phyloP scores from a whole-genome alignment of 2,113 vertebrate genomes.

The Aleadryas rufinucha region DNA sequence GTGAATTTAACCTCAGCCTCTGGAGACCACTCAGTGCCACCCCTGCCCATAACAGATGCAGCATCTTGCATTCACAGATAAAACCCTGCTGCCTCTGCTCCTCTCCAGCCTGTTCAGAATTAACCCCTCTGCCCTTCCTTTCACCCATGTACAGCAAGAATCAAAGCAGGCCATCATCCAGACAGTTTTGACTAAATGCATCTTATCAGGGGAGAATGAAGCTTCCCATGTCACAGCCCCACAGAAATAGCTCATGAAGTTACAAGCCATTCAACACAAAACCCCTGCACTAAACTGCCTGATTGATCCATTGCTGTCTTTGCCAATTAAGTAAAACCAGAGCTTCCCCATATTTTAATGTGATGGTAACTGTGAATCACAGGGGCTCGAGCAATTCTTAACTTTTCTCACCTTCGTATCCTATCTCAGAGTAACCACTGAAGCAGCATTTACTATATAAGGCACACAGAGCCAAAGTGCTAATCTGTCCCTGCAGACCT shows the following conservation, averaged over 20 bases:
- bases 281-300: not conserved
- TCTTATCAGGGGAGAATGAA: not conserved
- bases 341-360: not conserved
- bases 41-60: not conserved
- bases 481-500: slow-evolving; percentile 66
- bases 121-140: not conserved
- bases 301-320: slow-evolving; percentile 1
- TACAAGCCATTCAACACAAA: not conserved
- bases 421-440: slow-evolving; percentile 34
- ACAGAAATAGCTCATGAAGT: not conserved
- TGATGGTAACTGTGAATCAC: not conserved
- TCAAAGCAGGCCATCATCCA: not conserved
- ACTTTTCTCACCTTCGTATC: slow-evolving; percentile 49
- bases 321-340: slow-evolving; percentile 22
- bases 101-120: not conserved
- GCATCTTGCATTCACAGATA: not conserved
- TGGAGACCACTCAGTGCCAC: not conserved
- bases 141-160: not conserved
- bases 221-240: not conserved
- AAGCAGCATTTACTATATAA: slow-evolving; percentile 43
- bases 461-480: slow-evolving; percentile 23
- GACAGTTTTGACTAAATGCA: not conserved
- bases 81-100: not conserved
- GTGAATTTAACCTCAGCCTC: not conserved
- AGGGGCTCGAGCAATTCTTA: not conserved